A percentile compares a stretch with the other conserved stretches of the same genome.
Conservation (phyloP, 2,113 vertebrate genomes). For the Sialia sialis region DNA sequence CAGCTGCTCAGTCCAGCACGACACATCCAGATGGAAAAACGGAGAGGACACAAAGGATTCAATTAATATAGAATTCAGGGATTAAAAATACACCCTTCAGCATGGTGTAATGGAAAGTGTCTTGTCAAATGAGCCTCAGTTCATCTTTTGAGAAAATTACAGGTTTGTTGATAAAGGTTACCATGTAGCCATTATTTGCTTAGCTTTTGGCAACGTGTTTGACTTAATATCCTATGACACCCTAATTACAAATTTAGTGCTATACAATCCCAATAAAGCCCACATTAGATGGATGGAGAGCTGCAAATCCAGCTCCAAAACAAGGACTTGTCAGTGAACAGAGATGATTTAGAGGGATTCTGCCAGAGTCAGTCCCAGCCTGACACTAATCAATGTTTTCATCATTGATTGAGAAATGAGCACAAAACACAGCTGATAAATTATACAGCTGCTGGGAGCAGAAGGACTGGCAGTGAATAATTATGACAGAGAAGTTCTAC, state of each 20-base stretch:
- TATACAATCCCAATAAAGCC: conserved; percentile 27
- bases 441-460: conserved; percentile 45
- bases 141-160: neutral
- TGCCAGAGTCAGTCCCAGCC: neutral
- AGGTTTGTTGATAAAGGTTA: conserved; percentile 19
- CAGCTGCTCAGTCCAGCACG: neutral
- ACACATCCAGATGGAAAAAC: neutral
- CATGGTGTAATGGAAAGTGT: neutral
- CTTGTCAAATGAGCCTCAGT: neutral
- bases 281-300: conserved; percentile 13
- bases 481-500: neutral
- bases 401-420: conserved; percentile 46
- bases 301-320: conserved; percentile 39
- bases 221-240: conserved; percentile 38
- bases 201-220: conserved; percentile 7
- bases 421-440: conserved; percentile 65
- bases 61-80: neutral
- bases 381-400: conserved; percentile 64
- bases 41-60: neutral
- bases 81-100: neutral
- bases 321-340: conserved; percentile 1
- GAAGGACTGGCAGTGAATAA: conserved; percentile 25
- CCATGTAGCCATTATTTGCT: conserved; percentile 24
- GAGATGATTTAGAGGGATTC: conserved; percentile 9
- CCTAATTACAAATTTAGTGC: conserved; percentile 47